Base-by-base conservation (phyloP, 2,888 invertebrate genomes). In the Noctua fimbriata region DNA sequence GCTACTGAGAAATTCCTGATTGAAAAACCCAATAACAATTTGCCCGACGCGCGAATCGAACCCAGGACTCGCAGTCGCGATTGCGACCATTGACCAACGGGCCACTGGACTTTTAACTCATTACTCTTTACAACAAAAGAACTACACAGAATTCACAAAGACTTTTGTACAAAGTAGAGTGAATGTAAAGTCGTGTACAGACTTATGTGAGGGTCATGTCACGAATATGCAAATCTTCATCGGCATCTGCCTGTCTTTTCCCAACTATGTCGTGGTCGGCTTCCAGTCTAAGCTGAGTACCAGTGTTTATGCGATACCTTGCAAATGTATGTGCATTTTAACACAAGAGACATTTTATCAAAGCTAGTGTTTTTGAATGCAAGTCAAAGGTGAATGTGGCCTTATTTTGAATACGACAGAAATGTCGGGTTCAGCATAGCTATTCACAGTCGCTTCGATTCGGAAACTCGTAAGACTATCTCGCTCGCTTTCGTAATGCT, bases 301-400 rank as follows among this genome's bases (percentile, higher is more conserved):
- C 47, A 47, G 28, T 47, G 18, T 28, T 58, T 41, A 41, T 44
- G 7, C 28, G 69, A 69, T n/a, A 73, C 49, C 65, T 55, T 24
- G 36, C 6, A 32, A 73, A 82, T 73, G 21, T 73, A 79, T 73
- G 70, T 60, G 60, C 69, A 82, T 77, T 44, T 52, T 58, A 36
- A 73, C 21, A 12, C 10, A 18, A 6, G 18, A 14, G 0, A 55
- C 60, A 49, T 67, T 70, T 32, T 60, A 63, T 69, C 66, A 67
- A 52, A 73, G 85, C 24, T 16, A 55, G 12, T n/a, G 49, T 52
- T 82, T 28, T 5, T 65, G 32, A 71, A 60, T 74, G 63, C 58
- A 55, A 14, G 69, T 55, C 81, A 55, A 70, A 70, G 60, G 16
- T 28, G 14, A 71, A 49, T 3, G 14, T 2, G 18, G 1, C n/a